Conservation (phyloP, 2,888 invertebrate genomes). For the Nomada fabriciana region DNA sequence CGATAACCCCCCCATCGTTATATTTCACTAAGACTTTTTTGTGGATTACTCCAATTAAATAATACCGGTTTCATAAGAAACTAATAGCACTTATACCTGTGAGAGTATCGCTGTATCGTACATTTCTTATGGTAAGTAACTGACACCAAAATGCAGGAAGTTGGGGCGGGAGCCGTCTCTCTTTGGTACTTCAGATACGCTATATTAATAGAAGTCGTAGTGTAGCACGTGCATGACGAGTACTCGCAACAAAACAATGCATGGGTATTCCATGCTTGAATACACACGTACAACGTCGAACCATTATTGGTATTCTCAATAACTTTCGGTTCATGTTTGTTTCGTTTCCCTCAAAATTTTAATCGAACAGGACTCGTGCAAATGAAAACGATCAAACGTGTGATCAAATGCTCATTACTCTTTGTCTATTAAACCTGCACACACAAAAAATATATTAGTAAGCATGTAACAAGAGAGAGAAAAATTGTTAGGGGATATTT, state of each 20-base stretch:
- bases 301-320: background rate
- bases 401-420: too few relatives aligned
- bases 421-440: too few relatives aligned
- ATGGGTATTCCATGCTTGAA: constrained; percentile 6
- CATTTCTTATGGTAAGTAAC: constrained; percentile 48
- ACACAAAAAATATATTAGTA: too few relatives aligned
- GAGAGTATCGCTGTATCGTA: background rate
- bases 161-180: constrained; percentile 36
- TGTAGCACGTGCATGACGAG: constrained; percentile 26
- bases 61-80: background rate
- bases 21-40: background rate
- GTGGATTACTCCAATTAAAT: background rate
- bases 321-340: background rate
- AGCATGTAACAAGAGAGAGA: too few relatives aligned
- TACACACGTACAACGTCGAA: background rate
- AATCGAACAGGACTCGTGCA: too few relatives aligned
- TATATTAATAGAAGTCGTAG: constrained; percentile 69
- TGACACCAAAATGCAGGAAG: constrained; percentile 44
- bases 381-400: too few relatives aligned
- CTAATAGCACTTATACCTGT: constrained; percentile 6
- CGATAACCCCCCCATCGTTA: constrained; percentile 30
- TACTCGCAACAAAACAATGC: constrained; percentile 23
- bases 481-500: too few relatives aligned
- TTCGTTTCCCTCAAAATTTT: too few relatives aligned
- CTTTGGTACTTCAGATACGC: constrained; percentile 34